Evolutionary conservation across 2,888 invertebrate species (phyloP), one percentile per base, ranked within the genome.

Genomic region (Ornithoptera alexandrae): DNA sequence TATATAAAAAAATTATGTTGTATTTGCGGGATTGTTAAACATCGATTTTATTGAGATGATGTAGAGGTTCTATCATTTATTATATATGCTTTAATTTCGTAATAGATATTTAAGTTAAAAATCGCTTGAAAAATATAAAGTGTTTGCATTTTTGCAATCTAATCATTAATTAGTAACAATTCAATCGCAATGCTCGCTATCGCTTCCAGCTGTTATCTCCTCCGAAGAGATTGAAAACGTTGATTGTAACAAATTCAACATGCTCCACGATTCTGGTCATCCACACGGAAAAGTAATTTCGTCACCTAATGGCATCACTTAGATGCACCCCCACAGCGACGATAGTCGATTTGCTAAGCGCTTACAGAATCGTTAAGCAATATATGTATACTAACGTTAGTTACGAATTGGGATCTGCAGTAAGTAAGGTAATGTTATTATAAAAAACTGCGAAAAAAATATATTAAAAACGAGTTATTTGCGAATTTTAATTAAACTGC

Each of bases 201-300:
- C 76, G 80, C 77, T 83, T 74, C 74, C 74, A 77, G 76, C 74
- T 75, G 80, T 82, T 82, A 79, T 80, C 82, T 78, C 87, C 84
- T 76, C 79, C 81, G 90, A 90, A 89, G 86, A 87, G 88, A 90
- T 92, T 90, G 85, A 88, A 86, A 87, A 88, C 84, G 86, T 87
- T 88, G 89, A 91, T 91, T 85, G 89, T 81, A 73, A 81, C 89
- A 88, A 90, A 91, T 89, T 86, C 82, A 81, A 81, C 79, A 83
- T 79, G 76, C 81, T 79, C 42, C 57, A 74, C 77, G 80, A 76
- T 74, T 77, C 80, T 82, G 91, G 87, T 86, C 90, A 87, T 84
- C 84, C 90, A 88, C 82, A 90, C 87, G 91, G 89, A 91, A 92
- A 92, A 90, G 90, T 88, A 91, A 92, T 92, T 91, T 90, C 90